Conservation (phyloP, 2,113 vertebrate genomes). For the Lota lota region DNA sequence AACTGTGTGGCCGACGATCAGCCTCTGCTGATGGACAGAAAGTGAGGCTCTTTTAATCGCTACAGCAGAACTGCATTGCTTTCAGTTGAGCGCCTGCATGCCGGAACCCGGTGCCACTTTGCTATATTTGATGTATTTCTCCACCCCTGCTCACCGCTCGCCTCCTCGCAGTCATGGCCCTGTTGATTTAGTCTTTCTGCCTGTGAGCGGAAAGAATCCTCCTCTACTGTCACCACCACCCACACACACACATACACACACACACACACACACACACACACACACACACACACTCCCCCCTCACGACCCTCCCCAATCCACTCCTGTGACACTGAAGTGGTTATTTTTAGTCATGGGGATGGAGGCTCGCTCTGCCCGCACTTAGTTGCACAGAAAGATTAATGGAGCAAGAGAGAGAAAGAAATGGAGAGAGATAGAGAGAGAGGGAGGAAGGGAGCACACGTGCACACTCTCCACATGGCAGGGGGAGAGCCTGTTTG, state of each 20-base stretch:
- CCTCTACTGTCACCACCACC: conserved; percentile 18
- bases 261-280: too few relatives aligned
- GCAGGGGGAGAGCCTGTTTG: conserved; percentile 24
- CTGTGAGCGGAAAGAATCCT: conserved; percentile 41
- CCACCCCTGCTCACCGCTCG: conserved; percentile 12
- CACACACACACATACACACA: too few relatives aligned
- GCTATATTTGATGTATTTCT: conserved; percentile 25
- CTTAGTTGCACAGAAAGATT: conserved; percentile 69
- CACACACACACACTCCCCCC: background rate
- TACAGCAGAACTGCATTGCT: background rate
- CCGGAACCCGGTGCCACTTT: background rate
- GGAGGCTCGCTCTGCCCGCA: conserved; percentile 58
- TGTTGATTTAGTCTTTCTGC: conserved; percentile 44
- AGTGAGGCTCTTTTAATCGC: background rate
- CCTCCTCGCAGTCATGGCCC: conserved; percentile 24
- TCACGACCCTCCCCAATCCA: conserved; percentile 20
- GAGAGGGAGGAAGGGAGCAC: conserved; percentile 54
- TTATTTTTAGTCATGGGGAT: conserved; percentile 79
- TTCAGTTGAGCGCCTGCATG: background rate
- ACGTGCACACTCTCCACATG: conserved; percentile 1
- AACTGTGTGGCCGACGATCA: too few relatives aligned
- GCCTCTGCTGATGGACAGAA: too few relatives aligned
- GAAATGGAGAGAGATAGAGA: conserved; percentile 65
- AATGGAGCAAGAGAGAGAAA: conserved; percentile 70
- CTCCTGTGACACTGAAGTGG: conserved; percentile 64